phyloP scores from a whole-genome alignment of 2,113 vertebrate genomes.

The Asarcornis scutulata region DNA sequence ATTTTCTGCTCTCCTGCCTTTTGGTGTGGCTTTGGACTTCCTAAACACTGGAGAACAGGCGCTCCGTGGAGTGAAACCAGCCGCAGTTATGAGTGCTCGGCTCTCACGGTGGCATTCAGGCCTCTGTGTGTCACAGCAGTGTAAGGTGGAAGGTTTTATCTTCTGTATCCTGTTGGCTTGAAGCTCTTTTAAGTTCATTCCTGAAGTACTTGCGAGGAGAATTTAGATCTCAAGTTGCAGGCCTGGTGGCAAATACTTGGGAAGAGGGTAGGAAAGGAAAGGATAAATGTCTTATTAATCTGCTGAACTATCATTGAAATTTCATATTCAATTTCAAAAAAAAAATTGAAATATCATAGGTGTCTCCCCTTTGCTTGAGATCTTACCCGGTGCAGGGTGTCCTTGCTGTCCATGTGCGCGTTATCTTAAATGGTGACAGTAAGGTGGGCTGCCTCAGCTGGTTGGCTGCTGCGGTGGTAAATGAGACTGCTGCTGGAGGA shows the following conservation, averaged over 20 bases:
- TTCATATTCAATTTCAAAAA: too few relatives aligned
- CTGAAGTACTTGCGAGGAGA: background rate
- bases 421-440: background rate
- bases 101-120: background rate
- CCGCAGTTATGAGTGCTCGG: fast-evolving
- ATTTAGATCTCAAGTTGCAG: background rate
- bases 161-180: background rate
- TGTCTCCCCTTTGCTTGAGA: background rate
- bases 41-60: background rate
- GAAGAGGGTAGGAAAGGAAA: background rate
- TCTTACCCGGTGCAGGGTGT: background rate
- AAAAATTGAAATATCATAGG: background rate
- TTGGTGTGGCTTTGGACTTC: background rate
- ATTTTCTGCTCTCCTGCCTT: background rate
- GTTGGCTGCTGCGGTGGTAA: background rate
- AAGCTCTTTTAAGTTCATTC: background rate
- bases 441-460: background rate
- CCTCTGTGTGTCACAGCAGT: background rate
- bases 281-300: background rate
- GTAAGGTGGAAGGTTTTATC: background rate
- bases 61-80: background rate
- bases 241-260: background rate
- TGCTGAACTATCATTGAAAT: background rate
- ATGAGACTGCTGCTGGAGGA: background rate
- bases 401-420: background rate